Conservation (phyloP, 2,797 vertebrate genomes). For the Zalophus californianus region DNA sequence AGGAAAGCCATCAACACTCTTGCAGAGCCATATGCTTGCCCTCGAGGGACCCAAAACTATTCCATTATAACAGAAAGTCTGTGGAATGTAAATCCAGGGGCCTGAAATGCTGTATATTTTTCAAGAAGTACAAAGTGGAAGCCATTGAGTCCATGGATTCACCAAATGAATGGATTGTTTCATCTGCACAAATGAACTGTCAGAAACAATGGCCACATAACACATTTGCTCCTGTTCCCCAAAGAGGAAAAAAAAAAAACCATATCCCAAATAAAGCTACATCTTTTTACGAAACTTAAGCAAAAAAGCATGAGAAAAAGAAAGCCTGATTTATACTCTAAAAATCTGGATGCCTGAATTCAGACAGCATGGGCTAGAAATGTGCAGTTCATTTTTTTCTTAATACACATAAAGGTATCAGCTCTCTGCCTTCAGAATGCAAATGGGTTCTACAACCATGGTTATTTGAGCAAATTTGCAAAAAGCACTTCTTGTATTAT, state of each 20-base stretch:
- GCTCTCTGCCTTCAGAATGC: background rate
- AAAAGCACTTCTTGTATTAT: background rate
- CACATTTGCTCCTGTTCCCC: constrained; percentile 75
- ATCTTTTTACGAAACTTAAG: constrained; percentile 68
- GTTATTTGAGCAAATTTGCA: background rate
- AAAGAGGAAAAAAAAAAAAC: constrained; percentile 72
- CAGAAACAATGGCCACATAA: constrained; percentile 84
- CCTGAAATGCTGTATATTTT: constrained; percentile 86
- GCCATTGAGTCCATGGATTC: constrained; percentile 79
- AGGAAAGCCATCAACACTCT: constrained; percentile 63
- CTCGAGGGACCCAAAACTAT: constrained; percentile 52
- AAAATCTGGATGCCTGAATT: background rate
- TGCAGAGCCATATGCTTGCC: constrained; percentile 22
- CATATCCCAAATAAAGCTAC: constrained; percentile 81
- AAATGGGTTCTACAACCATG: background rate
- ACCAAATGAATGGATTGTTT: constrained; percentile 85
- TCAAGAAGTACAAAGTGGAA: constrained; percentile 78
- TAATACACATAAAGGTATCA: background rate
- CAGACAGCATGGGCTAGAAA: background rate
- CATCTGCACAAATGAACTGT: constrained; percentile 83
- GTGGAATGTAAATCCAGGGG: constrained; percentile 81
- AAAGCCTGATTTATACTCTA: constrained; percentile 51
- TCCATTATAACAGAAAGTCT: constrained; percentile 74
- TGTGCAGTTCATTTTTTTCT: background rate
- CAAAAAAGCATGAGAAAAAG: constrained; percentile 4